Percentiles rank a stretch among this genome's conserved stretches.
Evolutionary conservation across 2,797 vertebrate genomes (phyloP).

Genomic region (Lepus oiostolus): DNA sequence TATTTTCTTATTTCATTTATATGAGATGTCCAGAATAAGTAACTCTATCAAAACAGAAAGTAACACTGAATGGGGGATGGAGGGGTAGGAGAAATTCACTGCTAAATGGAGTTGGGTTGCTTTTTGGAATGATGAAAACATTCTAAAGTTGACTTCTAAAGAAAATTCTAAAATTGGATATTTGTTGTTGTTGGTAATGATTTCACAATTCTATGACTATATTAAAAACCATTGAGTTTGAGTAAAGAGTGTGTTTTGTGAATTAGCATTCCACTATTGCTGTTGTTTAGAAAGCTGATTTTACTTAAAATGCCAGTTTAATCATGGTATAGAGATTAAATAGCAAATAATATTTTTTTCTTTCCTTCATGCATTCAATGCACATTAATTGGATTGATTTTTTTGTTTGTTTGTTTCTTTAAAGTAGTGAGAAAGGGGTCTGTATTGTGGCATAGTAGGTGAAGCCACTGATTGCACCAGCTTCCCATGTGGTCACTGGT

Average conservation of each 20-base stretch:
- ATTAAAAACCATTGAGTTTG: neutral
- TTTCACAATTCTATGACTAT: neutral
- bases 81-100: neutral
- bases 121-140: neutral
- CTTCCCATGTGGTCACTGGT: no score
- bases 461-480: no score
- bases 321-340: conserved; percentile 9
- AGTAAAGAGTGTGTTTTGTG: neutral
- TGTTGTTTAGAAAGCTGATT: conserved; percentile 1
- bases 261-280: neutral
- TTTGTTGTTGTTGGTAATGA: neutral
- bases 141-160: neutral
- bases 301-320: conserved; percentile 41
- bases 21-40: neutral
- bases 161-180: neutral
- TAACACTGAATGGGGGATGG: neutral
- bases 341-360: conserved; percentile 1
- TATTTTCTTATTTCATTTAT: neutral
- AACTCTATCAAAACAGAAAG: neutral
- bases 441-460: no score
- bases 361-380: conserved; percentile 6
- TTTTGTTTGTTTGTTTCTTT: conserved; percentile 57
- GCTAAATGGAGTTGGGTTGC: neutral
- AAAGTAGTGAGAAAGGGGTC: conserved; percentile 17
- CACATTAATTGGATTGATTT: conserved; percentile 27